These are phyloP conservation scores for Dicrurus megarhynchus DNA, from an alignment of 2,113 vertebrate genomes.

Conservation along the genomic window DNA sequence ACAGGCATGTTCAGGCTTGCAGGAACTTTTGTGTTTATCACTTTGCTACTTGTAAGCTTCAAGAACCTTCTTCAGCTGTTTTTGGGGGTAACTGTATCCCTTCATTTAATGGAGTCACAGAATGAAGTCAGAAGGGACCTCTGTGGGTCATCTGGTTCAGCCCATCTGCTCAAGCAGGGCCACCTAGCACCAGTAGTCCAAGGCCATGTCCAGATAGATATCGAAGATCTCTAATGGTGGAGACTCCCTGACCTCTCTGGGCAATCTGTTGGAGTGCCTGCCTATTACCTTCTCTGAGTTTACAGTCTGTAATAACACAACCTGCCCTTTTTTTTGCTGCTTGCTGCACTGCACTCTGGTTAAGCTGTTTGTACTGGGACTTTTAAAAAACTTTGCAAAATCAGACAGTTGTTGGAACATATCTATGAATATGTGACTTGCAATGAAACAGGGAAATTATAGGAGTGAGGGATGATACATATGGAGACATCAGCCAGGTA, in stretches of 20 bases:
- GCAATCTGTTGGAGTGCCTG: not conserved
- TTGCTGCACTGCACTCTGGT: not conserved
- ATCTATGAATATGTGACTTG: not conserved
- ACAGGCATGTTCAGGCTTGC: not conserved
- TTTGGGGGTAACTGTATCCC: not conserved
- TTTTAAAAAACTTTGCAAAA: not conserved
- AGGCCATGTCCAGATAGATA: not conserved
- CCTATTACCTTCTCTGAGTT: not conserved
- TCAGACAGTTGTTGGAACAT: not conserved
- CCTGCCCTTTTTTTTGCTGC: not conserved
- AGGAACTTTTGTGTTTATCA: slow-evolving; percentile 1
- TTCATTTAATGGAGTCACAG: not conserved
- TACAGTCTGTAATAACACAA: not conserved
- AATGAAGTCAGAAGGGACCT: not conserved
- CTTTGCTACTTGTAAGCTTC: not conserved
- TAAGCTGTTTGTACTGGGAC: not conserved
- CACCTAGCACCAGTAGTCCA: not conserved
- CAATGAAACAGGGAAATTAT: not conserved
- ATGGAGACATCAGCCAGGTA: not conserved
- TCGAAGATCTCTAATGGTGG: not conserved
- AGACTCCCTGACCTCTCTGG: not conserved
- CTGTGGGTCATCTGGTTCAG: not conserved
- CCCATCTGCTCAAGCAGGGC: not conserved
- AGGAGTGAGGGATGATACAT: not conserved
- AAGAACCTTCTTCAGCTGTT: not conserved